Conservation (phyloP, 1,140 invertebrate genomes). For the Pseudomyrmex pallidus region DNA sequence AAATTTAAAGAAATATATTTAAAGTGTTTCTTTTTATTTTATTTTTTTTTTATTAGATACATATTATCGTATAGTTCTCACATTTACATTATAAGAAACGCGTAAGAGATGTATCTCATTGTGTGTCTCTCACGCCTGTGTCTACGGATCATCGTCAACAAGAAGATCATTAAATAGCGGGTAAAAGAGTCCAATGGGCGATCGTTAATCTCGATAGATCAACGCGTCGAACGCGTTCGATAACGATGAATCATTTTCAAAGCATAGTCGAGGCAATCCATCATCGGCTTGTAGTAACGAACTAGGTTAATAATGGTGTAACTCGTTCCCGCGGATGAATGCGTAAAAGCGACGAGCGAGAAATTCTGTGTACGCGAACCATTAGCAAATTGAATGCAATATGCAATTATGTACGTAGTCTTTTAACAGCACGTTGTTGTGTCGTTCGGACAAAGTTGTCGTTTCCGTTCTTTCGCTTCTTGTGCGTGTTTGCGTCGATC, state of each 20-base stretch:
- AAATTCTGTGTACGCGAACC: slow-evolving; percentile 30
- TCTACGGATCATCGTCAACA: slow-evolving; percentile 7
- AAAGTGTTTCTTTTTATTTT: neutral
- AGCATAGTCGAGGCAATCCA: slow-evolving; percentile 55
- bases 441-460: slow-evolving; percentile 7
- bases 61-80: neutral
- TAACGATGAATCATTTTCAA: slow-evolving; percentile 58
- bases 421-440: neutral
- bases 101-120: neutral
- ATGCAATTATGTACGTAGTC: slow-evolving; percentile 39
- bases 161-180: slow-evolving; percentile 27
- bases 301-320: slow-evolving; percentile 69
- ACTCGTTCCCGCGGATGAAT: slow-evolving; percentile 28
- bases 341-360: slow-evolving; percentile 60
- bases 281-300: slow-evolving; percentile 63
- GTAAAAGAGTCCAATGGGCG: slow-evolving; percentile 30
- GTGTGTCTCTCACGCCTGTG: neutral
- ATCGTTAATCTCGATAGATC: slow-evolving; percentile 57
- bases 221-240: slow-evolving; percentile 30
- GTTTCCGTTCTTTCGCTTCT: slow-evolving; percentile 3
- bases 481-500: slow-evolving; percentile 6
- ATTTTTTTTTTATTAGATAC: neutral
- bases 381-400: slow-evolving; percentile 69
- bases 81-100: neutral
- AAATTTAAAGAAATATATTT: neutral